Evolutionary conservation across 2,113 vertebrate genomes (phyloP).

Genomic region (Neogale vison): DNA sequence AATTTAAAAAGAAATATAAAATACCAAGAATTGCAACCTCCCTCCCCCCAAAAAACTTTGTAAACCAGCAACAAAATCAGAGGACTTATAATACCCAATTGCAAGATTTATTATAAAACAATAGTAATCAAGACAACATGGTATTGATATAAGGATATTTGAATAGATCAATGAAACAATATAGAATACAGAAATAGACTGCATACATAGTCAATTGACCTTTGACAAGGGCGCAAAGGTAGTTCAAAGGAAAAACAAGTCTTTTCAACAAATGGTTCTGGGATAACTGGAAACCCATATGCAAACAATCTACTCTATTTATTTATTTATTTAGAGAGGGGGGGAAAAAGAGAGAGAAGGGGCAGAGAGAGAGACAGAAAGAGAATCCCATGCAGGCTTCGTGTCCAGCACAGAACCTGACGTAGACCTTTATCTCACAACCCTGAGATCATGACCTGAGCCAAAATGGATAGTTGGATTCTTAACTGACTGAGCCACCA

Average conservation of each 20-base stretch:
- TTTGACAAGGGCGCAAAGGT: background rate
- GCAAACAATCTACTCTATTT: background rate
- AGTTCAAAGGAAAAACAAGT: background rate
- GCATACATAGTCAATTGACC: background rate
- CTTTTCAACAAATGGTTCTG: background rate
- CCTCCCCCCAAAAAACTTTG: background rate
- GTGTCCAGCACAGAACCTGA: background rate
- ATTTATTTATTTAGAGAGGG: background rate
- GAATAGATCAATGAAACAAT: background rate
- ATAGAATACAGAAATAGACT: background rate
- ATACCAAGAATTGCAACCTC: background rate
- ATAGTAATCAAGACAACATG: background rate
- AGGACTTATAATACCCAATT: background rate
- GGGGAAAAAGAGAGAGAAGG: background rate
- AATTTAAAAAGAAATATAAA: background rate
- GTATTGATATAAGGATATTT: background rate
- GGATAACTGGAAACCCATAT: background rate
- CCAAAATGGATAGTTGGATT: background rate
- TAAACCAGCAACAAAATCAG: background rate
- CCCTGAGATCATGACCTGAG: background rate
- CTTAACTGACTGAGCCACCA: background rate
- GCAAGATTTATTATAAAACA: background rate
- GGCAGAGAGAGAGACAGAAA: background rate
- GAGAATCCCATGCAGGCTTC: background rate
- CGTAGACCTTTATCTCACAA: background rate